Conservation (phyloP, 1,140 invertebrate genomes). For the Lineus longissimus region DNA sequence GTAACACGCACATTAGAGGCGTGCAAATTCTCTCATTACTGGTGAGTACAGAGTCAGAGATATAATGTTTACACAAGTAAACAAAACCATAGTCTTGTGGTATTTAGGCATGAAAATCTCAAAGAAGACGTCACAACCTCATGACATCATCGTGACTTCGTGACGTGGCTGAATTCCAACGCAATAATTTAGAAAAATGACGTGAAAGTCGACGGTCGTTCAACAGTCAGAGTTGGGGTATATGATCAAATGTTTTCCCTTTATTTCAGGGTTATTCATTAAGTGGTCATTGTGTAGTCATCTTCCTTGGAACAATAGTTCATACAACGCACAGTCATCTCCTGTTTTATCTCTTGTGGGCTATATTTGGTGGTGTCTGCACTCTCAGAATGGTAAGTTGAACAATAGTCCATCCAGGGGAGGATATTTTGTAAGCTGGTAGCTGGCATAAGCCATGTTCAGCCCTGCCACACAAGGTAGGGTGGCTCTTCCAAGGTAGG, state of each 20-base stretch:
- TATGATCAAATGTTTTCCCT: neutral
- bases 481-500: too few relatives aligned
- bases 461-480: too few relatives aligned
- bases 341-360: slow-evolving; percentile 53
- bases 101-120: too few relatives aligned
- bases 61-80: neutral
- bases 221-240: neutral
- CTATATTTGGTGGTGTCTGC: slow-evolving; percentile 48
- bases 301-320: slow-evolving; percentile 50
- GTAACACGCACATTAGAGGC: slow-evolving; percentile 45
- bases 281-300: slow-evolving; percentile 51
- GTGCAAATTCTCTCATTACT: slow-evolving; percentile 50
- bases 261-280: slow-evolving; percentile 52
- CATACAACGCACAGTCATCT: slow-evolving; percentile 52
- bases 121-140: too few relatives aligned
- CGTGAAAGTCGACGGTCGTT: too few relatives aligned
- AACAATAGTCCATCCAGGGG: neutral
- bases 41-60: slow-evolving; percentile 30
- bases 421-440: neutral
- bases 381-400: slow-evolving; percentile 47
- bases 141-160: too few relatives aligned
- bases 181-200: too few relatives aligned
- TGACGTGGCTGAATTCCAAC: too few relatives aligned
- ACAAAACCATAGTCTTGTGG: too few relatives aligned
- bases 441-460: too few relatives aligned